These are phyloP conservation scores for Epinotia brunnichana DNA, from an alignment of 2,888 invertebrate species.

Conservation along the genomic window DNA sequence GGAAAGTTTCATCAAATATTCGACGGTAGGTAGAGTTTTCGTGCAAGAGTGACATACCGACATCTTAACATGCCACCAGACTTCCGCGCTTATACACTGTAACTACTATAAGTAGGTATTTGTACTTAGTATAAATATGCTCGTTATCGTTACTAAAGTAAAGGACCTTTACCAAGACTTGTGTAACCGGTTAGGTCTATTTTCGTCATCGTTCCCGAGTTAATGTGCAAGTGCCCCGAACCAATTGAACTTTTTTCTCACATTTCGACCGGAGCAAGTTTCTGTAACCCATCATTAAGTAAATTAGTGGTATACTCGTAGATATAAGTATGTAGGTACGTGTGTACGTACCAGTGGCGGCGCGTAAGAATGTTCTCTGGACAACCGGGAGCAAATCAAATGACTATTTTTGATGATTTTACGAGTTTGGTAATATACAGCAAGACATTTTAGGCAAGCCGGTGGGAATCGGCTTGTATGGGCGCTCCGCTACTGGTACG, in stretches of 20 bases:
- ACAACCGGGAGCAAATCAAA: too few relatives aligned
- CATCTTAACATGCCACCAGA: not conserved
- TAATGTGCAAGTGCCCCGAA: slow-evolving; percentile 29
- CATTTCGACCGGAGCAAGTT: slow-evolving; percentile 23
- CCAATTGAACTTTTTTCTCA: slow-evolving; percentile 33
- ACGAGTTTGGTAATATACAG: too few relatives aligned
- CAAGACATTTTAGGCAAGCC: too few relatives aligned
- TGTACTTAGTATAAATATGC: not conserved
- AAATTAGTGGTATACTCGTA: not conserved
- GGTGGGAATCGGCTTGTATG: too few relatives aligned
- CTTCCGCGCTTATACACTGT: not conserved
- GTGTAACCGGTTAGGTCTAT: slow-evolving; percentile 25
- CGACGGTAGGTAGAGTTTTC: too few relatives aligned
- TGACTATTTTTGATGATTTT: too few relatives aligned
- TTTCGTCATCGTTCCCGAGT: slow-evolving; percentile 25
- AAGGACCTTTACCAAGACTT: slow-evolving; percentile 10
- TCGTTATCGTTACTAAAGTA: not conserved
- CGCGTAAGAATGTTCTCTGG: too few relatives aligned
- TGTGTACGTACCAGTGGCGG: too few relatives aligned
- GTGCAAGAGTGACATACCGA: too few relatives aligned
- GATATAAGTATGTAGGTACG: not conserved
- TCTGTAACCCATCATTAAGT: slow-evolving; percentile 27
- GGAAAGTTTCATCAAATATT: too few relatives aligned
- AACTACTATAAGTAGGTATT: not conserved
- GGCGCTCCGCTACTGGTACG: too few relatives aligned